These are phyloP conservation scores for Actinopyga echinites DNA, from an alignment of 53 echinoderm and acorn worm species.

Conservation along the genomic window DNA sequence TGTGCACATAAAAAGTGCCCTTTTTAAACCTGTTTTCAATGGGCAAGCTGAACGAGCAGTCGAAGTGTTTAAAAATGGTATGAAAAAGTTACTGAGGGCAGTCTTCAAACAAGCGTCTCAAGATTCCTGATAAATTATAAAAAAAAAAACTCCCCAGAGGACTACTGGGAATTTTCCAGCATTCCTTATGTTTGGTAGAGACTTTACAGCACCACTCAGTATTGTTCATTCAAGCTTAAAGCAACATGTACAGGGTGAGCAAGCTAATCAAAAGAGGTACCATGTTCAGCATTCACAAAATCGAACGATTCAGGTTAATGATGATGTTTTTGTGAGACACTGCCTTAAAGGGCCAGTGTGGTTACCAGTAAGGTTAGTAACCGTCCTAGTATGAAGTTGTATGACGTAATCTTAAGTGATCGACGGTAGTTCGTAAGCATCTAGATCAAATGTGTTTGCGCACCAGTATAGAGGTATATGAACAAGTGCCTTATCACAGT, in stretches of 20 bases:
- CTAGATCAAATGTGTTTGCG: too few relatives aligned
- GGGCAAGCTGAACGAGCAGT: constrained; percentile 20
- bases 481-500: too few relatives aligned
- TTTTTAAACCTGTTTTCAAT: constrained; percentile 31
- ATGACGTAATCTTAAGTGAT: too few relatives aligned
- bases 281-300: neutral
- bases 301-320: too few relatives aligned
- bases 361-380: too few relatives aligned
- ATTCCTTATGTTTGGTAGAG: neutral
- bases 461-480: too few relatives aligned
- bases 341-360: too few relatives aligned
- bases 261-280: neutral
- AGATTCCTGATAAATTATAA: constrained; percentile 10
- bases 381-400: too few relatives aligned
- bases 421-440: too few relatives aligned
- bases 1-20: neutral
- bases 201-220: neutral
- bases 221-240: neutral
- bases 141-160: neutral
- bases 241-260: neutral
- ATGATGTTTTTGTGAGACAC: too few relatives aligned
- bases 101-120: neutral
- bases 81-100: constrained; percentile 23
- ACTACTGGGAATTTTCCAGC: constrained; percentile 7
- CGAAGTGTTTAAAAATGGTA: constrained; percentile 21